Conservation (phyloP, 2,113 vertebrate species). For the Hyaena hyaena region DNA sequence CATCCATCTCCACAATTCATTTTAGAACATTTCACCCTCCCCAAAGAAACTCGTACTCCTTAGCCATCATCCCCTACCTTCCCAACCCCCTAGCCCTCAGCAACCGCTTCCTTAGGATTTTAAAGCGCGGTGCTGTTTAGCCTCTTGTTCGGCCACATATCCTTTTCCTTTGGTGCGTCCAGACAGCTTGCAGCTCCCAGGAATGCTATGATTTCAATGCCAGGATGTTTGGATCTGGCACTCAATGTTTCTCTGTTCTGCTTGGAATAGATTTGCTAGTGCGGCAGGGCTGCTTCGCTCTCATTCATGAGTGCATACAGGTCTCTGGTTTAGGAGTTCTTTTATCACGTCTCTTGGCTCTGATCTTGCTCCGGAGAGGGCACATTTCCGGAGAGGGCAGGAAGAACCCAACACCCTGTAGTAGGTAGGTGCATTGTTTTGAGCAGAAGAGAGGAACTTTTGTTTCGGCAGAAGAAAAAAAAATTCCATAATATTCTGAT, state of each 20-base stretch:
- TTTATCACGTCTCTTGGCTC: not conserved
- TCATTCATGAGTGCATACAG: not conserved
- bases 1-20: not conserved
- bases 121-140: not conserved
- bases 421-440: conserved; percentile 42
- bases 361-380: conserved; percentile 23
- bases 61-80: not conserved
- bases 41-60: not conserved
- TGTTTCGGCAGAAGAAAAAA: not conserved
- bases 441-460: conserved; percentile 38
- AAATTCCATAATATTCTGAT: not conserved
- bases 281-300: not conserved
- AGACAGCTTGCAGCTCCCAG: not conserved
- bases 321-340: not conserved
- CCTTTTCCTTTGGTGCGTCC: conserved; percentile 15
- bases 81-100: not conserved
- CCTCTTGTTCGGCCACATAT: not conserved
- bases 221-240: not conserved
- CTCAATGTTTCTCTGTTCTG: not conserved
- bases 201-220: not conserved
- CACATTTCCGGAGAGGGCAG: conserved; percentile 38
- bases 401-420: not conserved
- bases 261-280: not conserved
- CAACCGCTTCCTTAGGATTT: conserved; percentile 5
- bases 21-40: not conserved